Evolutionary conservation across 2,888 invertebrate species (phyloP), one percentile per base, ranked within the genome.

Genomic region (Parthenolecanium corni): DNA sequence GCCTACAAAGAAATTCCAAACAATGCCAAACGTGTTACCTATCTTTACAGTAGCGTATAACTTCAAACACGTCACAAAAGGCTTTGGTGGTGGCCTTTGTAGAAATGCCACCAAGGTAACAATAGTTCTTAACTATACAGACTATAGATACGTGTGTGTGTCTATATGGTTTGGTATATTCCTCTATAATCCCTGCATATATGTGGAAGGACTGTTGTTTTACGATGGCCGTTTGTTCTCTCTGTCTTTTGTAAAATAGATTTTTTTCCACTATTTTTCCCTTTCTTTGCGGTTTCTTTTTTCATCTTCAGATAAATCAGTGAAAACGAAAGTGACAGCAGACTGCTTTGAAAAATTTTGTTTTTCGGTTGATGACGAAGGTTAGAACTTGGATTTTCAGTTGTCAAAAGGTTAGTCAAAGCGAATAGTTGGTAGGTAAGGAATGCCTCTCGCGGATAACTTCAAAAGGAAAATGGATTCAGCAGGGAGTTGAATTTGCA

Each of bases 61-160:
- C 54, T 56, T 56, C 54, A 56, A 56, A 56, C 54, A 56, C 54
- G 54, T 56, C 54, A 56, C 54, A 56, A 56, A 56, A 56, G 53
- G 54, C 54, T 56, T 56, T 56, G 54, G 54, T 56, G 54, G 54
- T 56, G 54, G 54, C 54, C 54, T 56, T 56, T 56, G 54, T 56
- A 56, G 18, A 38, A 24, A 56, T 56, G 54, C 54, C 54, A 56
- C 54, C 54, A 56, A 56, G 54, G 54, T 56, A 56, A 56, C 54
- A 56, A 56, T 56, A 56, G 23, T 56, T 56, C 54, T 56, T 56
- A 56, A 56, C 54, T 56, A 56, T 56, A 56, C 40, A 21, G 25
- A 56, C 23, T 56, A 23, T 42, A 56, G 4, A 31, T 31, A 31
- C n/a, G n/a, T n/a, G n/a, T n/a, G n/a, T n/a, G n/a, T n/a, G n/a